phyloP scores from a whole-genome alignment of 2,113 vertebrate genomes.

The Melanostigma gelatinosum region DNA sequence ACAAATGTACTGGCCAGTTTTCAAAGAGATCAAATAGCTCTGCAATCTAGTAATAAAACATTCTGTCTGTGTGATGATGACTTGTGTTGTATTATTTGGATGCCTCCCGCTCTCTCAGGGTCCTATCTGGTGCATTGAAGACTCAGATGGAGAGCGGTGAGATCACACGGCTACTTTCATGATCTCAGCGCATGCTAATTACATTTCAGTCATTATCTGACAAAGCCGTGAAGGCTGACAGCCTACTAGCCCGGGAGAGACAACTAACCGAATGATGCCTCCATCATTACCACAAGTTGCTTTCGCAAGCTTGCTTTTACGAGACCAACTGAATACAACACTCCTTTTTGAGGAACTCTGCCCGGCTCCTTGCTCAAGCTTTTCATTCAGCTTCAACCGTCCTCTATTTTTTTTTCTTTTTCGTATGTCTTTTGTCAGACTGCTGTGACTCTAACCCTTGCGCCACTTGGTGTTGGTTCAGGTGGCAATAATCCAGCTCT shows the following conservation, averaged over 20 bases:
- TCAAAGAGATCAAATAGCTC: not conserved
- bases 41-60: slow-evolving; percentile 8
- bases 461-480: not conserved
- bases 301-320: slow-evolving; percentile 39
- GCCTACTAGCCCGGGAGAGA: slow-evolving; percentile 31
- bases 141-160: slow-evolving; percentile 27
- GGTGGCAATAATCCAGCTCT: not conserved
- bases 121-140: slow-evolving; percentile 5
- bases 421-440: not conserved
- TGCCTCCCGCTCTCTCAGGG: slow-evolving; percentile 13
- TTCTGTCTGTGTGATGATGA: slow-evolving; percentile 11
- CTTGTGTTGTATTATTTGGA: slow-evolving; percentile 13
- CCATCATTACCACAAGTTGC: slow-evolving; percentile 25
- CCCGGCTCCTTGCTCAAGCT: slow-evolving; percentile 44
- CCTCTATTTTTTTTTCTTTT: not conserved
- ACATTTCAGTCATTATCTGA: slow-evolving; percentile 59
- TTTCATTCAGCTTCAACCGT: slow-evolving; percentile 26
- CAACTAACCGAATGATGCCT: slow-evolving; percentile 21
- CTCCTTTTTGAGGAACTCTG: slow-evolving; percentile 48
- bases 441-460: slow-evolving; percentile 12
- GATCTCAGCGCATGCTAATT: slow-evolving; percentile 50
- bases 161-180: slow-evolving; percentile 35
- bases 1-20: slow-evolving; percentile 3
- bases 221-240: slow-evolving; percentile 24
- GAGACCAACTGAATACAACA: slow-evolving; percentile 43